These are phyloP conservation scores for Enteromius argenteus DNA, from an alignment of 2,797 vertebrate genomes.

Conservation along the genomic window DNA sequence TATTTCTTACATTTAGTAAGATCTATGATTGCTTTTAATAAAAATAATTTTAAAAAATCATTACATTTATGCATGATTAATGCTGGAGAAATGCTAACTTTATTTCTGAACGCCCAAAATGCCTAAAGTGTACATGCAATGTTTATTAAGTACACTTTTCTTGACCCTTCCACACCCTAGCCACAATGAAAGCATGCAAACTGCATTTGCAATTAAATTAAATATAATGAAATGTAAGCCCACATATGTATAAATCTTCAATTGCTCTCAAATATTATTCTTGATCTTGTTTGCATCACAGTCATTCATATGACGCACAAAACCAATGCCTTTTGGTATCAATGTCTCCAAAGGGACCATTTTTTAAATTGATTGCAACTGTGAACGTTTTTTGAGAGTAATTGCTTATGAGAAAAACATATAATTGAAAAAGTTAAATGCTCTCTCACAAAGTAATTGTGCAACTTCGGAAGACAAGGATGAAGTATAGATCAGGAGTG, in stretches of 20 bases:
- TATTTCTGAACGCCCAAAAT: not conserved
- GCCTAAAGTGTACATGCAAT: slow-evolving; percentile 1
- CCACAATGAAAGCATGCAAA: slow-evolving; percentile 12
- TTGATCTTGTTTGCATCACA: not conserved
- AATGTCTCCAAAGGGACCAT: not conserved
- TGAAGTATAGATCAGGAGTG: not conserved
- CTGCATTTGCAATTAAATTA: slow-evolving; percentile 19
- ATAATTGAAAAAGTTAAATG: not conserved
- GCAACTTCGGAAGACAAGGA: not conserved
- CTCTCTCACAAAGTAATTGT: too few species aligned
- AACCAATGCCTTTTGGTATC: not conserved
- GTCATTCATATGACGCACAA: not conserved
- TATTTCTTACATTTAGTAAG: not conserved
- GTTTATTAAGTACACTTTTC: not conserved
- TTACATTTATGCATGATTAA: not conserved
- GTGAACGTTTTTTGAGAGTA: not conserved
- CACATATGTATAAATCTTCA: slow-evolving; percentile 8
- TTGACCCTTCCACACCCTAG: slow-evolving; percentile 10
- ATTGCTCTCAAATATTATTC: not conserved
- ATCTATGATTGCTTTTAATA: not conserved
- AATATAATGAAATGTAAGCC: not conserved
- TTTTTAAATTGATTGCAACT: not conserved
- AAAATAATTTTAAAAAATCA: not conserved
- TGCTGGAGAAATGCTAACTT: slow-evolving; percentile 2
- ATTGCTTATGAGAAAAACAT: not conserved